These are phyloP conservation scores for Drosophila nigritarsus DNA, from an alignment of 2,888 invertebrate species.

Conservation along the genomic window DNA sequence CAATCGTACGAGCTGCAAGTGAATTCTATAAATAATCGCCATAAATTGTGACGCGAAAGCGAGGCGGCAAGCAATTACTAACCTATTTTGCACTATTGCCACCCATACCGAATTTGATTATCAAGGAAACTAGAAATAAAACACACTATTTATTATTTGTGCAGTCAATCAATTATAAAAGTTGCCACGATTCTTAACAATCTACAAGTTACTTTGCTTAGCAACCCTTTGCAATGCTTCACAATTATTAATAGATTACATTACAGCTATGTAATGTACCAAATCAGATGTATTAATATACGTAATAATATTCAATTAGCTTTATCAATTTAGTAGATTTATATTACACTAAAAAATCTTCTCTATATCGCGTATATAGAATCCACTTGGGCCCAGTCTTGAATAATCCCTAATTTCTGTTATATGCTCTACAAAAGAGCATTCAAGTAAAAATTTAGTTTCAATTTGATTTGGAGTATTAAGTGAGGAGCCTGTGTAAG, in stretches of 20 bases:
- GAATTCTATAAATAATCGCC: background rate
- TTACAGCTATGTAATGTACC: background rate
- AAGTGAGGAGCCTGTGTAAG: constrained; percentile 14
- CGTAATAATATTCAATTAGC: no score
- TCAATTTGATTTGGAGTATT: constrained; percentile 4
- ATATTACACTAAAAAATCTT: background rate
- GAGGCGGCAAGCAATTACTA: background rate
- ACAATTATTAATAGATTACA: background rate
- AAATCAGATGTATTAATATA: background rate
- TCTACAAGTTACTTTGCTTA: background rate
- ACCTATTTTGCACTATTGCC: background rate
- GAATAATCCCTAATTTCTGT: background rate
- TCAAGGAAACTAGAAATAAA: background rate
- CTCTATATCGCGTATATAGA: background rate
- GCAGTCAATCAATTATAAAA: background rate
- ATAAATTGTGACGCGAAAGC: background rate
- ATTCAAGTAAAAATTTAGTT: background rate
- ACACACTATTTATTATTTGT: no score
- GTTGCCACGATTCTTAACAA: background rate
- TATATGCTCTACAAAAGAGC: background rate
- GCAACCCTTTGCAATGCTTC: background rate
- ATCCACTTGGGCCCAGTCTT: background rate
- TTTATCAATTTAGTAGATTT: background rate
- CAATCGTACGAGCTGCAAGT: background rate
- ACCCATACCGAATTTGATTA: background rate